These are phyloP conservation scores for Gambelia wislizenii DNA, from an alignment of 2,797 vertebrate genomes.

Conservation along the genomic window DNA sequence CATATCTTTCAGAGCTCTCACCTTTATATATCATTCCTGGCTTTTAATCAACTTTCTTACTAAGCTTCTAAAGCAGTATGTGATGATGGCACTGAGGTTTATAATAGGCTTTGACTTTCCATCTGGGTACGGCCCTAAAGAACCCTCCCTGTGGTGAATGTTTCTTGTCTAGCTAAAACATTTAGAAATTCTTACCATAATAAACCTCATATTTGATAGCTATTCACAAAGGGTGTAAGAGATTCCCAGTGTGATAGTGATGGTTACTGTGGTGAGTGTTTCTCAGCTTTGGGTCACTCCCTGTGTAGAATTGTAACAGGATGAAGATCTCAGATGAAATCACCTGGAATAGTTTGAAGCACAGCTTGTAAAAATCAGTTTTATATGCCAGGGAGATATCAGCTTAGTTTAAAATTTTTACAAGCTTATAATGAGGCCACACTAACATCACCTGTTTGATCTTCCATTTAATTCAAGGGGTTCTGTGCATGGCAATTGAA, in stretches of 20 bases:
- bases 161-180: neutral
- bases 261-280: neutral
- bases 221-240: too few species aligned
- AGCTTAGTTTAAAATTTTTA: constrained; percentile 16
- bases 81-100: neutral
- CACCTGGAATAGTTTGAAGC: neutral
- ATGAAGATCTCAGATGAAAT: neutral
- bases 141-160: neutral
- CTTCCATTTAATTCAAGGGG: constrained; percentile 6
- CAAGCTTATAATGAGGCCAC: neutral
- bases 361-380: neutral
- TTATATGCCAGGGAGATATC: neutral
- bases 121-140: neutral
- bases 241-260: neutral
- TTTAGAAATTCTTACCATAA: neutral
- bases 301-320: neutral
- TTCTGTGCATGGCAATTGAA: neutral
- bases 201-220: too few species aligned
- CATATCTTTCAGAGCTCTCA: neutral
- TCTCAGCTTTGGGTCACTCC: neutral
- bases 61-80: neutral
- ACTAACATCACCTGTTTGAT: neutral
- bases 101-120: neutral
- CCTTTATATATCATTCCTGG: neutral
- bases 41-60: neutral